These are phyloP conservation scores for Ciconia stormi DNA, from an alignment of 2,113 vertebrate genomes.

Conservation along the genomic window DNA sequence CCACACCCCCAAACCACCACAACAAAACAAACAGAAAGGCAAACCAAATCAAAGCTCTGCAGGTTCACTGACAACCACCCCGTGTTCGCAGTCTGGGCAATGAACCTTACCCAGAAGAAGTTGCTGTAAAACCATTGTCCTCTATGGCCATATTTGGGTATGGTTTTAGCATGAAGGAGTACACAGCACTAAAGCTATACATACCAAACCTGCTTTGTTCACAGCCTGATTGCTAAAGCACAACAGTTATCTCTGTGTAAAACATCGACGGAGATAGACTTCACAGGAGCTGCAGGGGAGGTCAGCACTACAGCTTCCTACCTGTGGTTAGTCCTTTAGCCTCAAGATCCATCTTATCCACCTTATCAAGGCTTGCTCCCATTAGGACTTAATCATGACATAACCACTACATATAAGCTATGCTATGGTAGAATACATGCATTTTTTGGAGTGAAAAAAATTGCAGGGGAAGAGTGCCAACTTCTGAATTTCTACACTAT, in stretches of 20 bases:
- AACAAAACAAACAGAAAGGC: background rate
- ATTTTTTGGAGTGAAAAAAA: background rate
- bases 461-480: background rate
- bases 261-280: background rate
- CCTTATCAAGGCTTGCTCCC: background rate
- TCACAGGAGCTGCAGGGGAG: background rate
- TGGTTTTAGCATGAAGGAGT: background rate
- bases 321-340: background rate
- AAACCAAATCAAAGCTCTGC: background rate
- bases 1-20: background rate
- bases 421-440: background rate
- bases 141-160: background rate
- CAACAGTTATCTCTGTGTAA: background rate
- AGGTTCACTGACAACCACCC: background rate
- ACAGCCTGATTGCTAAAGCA: background rate
- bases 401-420: background rate
- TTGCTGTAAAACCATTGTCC: background rate
- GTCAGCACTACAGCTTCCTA: background rate
- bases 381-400: background rate
- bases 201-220: background rate
- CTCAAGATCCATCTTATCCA: background rate
- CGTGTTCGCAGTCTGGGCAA: accelerated
- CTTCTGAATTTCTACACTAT: background rate
- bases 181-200: background rate
- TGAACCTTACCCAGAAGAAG: background rate